Evolutionary conservation across 2,888 invertebrate species (phyloP), one percentile per base, ranked within the genome.

Genomic region (Periphyllus acericola): DNA sequence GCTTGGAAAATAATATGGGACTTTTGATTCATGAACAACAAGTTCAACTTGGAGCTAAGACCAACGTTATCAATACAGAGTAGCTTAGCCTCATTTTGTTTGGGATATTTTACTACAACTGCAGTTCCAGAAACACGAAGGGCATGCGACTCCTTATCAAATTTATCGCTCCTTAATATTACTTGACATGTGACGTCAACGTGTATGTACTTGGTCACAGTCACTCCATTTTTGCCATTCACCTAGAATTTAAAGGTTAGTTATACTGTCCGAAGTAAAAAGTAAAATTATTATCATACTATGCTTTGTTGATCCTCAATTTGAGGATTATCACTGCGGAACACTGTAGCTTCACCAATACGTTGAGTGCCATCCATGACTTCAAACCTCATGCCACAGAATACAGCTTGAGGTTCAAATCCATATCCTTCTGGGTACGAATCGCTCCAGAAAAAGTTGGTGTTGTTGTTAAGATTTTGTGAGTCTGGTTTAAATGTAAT

Each of bases 391-490:
- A 94, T 94, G 60, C 94, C 94, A 68, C 93, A 94, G 89, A 93
- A 93, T 66, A 95, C 93, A 14, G 95, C 95, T 78, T 94, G 93
- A 3, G 94, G 93, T 91, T 95, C 95, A 91, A 95, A 92, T 82
- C 95, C 95, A 89, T 94, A 92, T 68, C 96, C 95, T 90, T 95
- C 95, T 8, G 95, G 94, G 90, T 94, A 94, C 72, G 94, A 95
- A 91, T 96, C 96, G 40, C 95, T 95, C 95, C 95, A 96, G 92
- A 96, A 94, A 91, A 94, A 95, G 91, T 95, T 95, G 75, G 91
- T 90, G 89, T 92, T 92, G 17, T 90, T 89, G 89, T 92, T 92
- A 29, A 92, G 90, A 29, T 89, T 90, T 90, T 94, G 93, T 5
- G 94, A 94, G 89, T 94, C 94, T 0, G 95, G 94, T 90, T 94